phyloP scores from a whole-genome alignment of 1,140 invertebrate species.

The Brachionus manjavacas region DNA sequence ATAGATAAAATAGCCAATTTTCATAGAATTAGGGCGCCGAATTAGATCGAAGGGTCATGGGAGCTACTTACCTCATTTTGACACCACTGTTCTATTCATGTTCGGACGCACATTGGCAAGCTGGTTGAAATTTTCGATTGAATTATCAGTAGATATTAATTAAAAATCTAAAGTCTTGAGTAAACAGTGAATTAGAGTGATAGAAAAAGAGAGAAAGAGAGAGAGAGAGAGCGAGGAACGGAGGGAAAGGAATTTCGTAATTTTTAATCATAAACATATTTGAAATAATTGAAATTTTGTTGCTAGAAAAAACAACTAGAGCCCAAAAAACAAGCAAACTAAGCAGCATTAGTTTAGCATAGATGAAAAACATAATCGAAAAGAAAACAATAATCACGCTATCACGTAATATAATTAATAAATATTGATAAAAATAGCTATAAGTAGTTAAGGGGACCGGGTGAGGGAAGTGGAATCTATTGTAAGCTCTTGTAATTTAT shows the following conservation, averaged over 20 bases:
- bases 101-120: background rate
- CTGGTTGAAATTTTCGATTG: background rate
- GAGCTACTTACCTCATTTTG: background rate
- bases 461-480: background rate
- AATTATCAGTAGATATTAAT: background rate
- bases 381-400: slow-evolving; percentile 36
- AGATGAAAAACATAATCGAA: slow-evolving; percentile 31
- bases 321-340: background rate
- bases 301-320: background rate
- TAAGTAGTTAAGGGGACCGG: background rate
- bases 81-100: background rate
- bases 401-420: slow-evolving; percentile 41
- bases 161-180: background rate
- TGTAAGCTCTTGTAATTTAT: background rate
- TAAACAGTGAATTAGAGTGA: background rate
- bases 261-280: slow-evolving; percentile 39
- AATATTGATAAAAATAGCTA: slow-evolving; percentile 29
- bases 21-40: background rate
- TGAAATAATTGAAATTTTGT: slow-evolving; percentile 31
- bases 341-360: background rate
- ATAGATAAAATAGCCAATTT: background rate
- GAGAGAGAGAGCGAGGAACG: background rate
- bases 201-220: background rate
- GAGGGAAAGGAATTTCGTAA: background rate
- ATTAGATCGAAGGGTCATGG: background rate